A percentile compares a stretch with the other conserved stretches of the same genome.
phyloP scores from a whole-genome alignment of 1,140 invertebrate species.

The Diprion similis region DNA sequence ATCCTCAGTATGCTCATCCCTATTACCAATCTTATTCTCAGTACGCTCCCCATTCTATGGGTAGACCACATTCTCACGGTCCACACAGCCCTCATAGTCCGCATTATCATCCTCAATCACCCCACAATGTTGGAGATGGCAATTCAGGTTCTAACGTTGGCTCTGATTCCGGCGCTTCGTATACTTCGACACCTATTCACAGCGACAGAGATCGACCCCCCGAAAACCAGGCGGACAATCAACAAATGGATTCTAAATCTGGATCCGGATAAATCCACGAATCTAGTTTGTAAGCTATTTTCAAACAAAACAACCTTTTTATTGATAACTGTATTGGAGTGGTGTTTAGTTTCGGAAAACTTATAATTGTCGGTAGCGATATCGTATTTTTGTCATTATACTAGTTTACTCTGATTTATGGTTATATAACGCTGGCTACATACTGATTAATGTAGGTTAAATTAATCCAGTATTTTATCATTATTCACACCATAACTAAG shows the following conservation, averaged over 20 bases:
- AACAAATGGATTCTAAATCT: conserved; percentile 45
- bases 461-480: background rate
- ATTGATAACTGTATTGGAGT: background rate
- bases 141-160: conserved; percentile 40
- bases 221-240: conserved; percentile 48
- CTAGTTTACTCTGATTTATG: no score
- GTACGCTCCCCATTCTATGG: conserved; percentile 63
- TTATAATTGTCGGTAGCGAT: background rate
- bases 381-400: no score
- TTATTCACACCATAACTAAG: background rate
- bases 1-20: conserved; percentile 66
- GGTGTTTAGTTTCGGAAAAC: background rate
- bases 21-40: conserved; percentile 71
- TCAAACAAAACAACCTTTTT: background rate
- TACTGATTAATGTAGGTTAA: no score
- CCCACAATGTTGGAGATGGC: conserved; percentile 43
- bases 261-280: conserved; percentile 41
- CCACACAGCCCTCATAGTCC: conserved; percentile 48
- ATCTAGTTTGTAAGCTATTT: background rate
- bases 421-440: no score
- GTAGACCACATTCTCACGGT: conserved; percentile 60
- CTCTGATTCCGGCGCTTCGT: conserved; percentile 36
- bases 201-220: conserved; percentile 47
- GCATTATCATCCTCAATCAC: conserved; percentile 56
- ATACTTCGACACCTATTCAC: conserved; percentile 46